Evolutionary conservation across 2,888 invertebrate species (phyloP).

Genomic region (Arctia plantaginis): DNA sequence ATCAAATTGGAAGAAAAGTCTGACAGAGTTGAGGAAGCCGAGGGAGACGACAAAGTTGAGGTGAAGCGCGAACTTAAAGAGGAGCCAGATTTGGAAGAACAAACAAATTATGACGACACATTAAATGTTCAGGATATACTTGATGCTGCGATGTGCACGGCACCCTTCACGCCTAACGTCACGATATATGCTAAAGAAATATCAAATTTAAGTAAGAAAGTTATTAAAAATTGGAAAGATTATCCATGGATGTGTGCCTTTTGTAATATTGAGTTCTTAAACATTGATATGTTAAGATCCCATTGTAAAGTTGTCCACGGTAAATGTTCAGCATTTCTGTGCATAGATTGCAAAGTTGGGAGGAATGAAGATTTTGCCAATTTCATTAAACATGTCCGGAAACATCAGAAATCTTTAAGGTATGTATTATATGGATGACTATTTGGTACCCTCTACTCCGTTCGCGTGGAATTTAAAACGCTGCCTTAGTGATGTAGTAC

Average conservation of each 20-base stretch:
- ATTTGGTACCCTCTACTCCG: too few species aligned
- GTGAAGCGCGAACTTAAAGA: slow-evolving; percentile 74
- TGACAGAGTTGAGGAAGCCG: slow-evolving; percentile 14
- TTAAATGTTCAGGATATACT: slow-evolving; percentile 74
- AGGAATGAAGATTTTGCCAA: slow-evolving; percentile 87
- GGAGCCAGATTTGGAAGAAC: slow-evolving; percentile 57
- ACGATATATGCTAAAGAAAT: slow-evolving; percentile 75
- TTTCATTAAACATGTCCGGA: slow-evolving; percentile 88
- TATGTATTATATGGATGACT: slow-evolving; percentile 53
- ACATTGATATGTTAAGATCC: slow-evolving; percentile 80
- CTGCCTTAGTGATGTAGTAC: too few species aligned
- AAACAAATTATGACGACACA: slow-evolving; percentile 43
- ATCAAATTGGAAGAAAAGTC: slow-evolving; percentile 53
- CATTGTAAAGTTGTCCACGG: slow-evolving; percentile 88
- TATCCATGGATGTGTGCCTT: slow-evolving; percentile 78
- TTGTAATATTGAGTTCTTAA: slow-evolving; percentile 76
- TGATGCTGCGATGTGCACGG: slow-evolving; percentile 68
- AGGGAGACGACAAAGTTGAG: slow-evolving; percentile 39
- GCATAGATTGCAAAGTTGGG: slow-evolving; percentile 88
- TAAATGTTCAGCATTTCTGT: slow-evolving; percentile 88
- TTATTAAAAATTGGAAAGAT: slow-evolving; percentile 70
- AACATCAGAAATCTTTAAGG: slow-evolving; percentile 88
- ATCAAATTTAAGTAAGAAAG: slow-evolving; percentile 60
- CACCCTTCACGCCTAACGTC: slow-evolving; percentile 61
- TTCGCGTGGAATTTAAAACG: too few species aligned